Conservation (phyloP, 2,888 invertebrate species). For the Eristalinus aeneus region DNA sequence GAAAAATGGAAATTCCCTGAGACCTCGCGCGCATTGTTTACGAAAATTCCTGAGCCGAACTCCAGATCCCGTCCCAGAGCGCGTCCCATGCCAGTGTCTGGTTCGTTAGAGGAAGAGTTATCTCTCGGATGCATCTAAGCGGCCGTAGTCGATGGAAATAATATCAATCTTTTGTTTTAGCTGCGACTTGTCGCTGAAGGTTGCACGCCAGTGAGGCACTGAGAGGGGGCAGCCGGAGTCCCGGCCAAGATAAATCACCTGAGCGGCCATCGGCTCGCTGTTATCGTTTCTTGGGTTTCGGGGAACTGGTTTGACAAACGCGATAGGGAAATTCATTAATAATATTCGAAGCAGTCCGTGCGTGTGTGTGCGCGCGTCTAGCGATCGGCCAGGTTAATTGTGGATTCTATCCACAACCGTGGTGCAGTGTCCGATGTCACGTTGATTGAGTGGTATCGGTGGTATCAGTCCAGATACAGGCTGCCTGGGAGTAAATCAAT, state of each 20-base stretch:
- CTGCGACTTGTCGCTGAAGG: slow-evolving; percentile 20
- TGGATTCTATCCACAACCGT: slow-evolving; percentile 43
- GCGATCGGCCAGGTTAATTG: slow-evolving; percentile 44
- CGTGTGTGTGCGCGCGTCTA: background rate
- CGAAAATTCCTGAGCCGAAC: background rate
- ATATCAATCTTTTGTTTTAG: slow-evolving; percentile 70
- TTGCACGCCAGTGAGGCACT: background rate
- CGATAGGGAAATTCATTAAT: slow-evolving; percentile 64
- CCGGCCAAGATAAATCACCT: slow-evolving; percentile 60
- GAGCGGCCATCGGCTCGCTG: slow-evolving; percentile 11
- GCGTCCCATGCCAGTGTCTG: slow-evolving; percentile 39
- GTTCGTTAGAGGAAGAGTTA: slow-evolving; percentile 67
- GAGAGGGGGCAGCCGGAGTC: background rate
- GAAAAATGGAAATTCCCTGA: slow-evolving; percentile 69
- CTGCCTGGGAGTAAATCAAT: slow-evolving; percentile 65
- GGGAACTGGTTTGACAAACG: slow-evolving; percentile 60
- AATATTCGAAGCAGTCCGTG: slow-evolving; percentile 45
- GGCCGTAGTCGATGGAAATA: slow-evolving; percentile 52
- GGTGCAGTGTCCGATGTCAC: slow-evolving; percentile 51
- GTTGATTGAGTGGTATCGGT: slow-evolving; percentile 66
- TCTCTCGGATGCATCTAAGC: slow-evolving; percentile 57
- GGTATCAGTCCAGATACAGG: slow-evolving; percentile 42
- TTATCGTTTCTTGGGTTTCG: slow-evolving; percentile 13
- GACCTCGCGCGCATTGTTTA: slow-evolving; percentile 35
- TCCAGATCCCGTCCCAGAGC: background rate